Evolutionary conservation across 1,140 invertebrate species (phyloP).

Genomic region (Periplaneta americana): DNA sequence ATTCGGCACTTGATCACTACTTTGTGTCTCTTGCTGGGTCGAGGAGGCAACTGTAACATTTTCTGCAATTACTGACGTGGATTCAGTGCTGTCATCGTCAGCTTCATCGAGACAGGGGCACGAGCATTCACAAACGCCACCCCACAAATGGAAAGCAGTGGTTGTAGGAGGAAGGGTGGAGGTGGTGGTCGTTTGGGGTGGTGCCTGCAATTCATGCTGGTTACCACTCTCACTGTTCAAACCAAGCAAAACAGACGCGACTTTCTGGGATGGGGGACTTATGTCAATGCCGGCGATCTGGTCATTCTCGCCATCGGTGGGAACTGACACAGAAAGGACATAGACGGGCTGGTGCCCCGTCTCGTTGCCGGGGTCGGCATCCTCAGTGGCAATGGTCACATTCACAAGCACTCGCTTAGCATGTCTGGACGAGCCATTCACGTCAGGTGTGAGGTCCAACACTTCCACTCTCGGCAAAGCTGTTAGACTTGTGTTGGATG

Average conservation of each 20-base stretch:
- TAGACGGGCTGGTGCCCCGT: slow-evolving; percentile 49
- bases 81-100: slow-evolving; percentile 1
- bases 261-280: slow-evolving; percentile 35
- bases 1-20: neutral
- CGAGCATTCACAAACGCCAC: slow-evolving; percentile 56
- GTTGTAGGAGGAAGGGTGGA: slow-evolving; percentile 1
- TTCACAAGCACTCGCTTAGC: slow-evolving; percentile 62
- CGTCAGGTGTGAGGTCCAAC: neutral
- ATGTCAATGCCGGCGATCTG: slow-evolving; percentile 50
- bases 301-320: slow-evolving; percentile 48
- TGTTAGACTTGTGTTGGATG: neutral
- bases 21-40: neutral
- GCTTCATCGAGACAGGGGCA: slow-evolving; percentile 52
- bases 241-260: slow-evolving; percentile 7
- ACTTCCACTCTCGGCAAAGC: slow-evolving; percentile 13
- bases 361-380: slow-evolving; percentile 36
- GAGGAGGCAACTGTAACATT: slow-evolving; percentile 12
- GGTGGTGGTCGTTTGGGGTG: slow-evolving; percentile 9
- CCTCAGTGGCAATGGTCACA: slow-evolving; percentile 63
- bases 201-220: neutral
- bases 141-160: slow-evolving; percentile 16
- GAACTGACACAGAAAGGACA: slow-evolving; percentile 64
- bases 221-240: neutral
- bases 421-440: neutral
- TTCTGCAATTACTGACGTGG: slow-evolving; percentile 15